Base-by-base conservation (phyloP, 2,888 invertebrate genomes). In the Deroplatys truncata region DNA sequence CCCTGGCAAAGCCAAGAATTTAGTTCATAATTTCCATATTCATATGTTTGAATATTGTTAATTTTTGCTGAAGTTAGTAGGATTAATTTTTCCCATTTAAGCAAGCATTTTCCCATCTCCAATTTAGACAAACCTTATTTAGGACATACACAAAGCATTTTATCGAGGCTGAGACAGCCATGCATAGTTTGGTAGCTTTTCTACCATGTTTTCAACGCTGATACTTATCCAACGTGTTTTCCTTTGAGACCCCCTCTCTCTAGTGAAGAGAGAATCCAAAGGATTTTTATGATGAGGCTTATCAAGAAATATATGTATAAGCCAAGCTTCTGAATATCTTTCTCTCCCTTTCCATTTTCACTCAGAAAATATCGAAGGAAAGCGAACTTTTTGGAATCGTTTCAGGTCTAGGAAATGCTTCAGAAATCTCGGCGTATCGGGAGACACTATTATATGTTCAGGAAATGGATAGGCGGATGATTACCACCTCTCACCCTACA, bases 401-500 rank as follows among this genome's bases (percentile, higher is more conserved):
- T 43, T 43, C 43, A 43, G 43, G 43, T 13, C 43, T 43, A 13
- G 43, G 43, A 72, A 72, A 72, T 72, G 56, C 56, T 72, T 72
- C 5, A 28, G 49, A 28, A 28, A 49, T 86, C 86, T 86, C 28
- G 86, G 25, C 49, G n/a, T n/a, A 86, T 35, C 49, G 43, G n/a
- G 25, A 16, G 49, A n/a, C 35, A 25, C 86, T 28, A 28, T 89
- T 89, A 87, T 85, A 88, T 49, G 89, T 89, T 86, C 84, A 88
- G 90, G 89, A 90, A 90, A 89, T 90, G 89, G 89, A 90, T 89
- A 28, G 89, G 28, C 31, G 28, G 84, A 56, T 56, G 82, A 85
- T 85, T 84, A 85, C 72, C 82, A 28, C 31, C 0, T 28, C 35
- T 43, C 28, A 28, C 29, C 20, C 43, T 49, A 86, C 9, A 56